Base-by-base conservation (phyloP, 1,140 invertebrate species). In the Trinorchestia longiramus region DNA sequence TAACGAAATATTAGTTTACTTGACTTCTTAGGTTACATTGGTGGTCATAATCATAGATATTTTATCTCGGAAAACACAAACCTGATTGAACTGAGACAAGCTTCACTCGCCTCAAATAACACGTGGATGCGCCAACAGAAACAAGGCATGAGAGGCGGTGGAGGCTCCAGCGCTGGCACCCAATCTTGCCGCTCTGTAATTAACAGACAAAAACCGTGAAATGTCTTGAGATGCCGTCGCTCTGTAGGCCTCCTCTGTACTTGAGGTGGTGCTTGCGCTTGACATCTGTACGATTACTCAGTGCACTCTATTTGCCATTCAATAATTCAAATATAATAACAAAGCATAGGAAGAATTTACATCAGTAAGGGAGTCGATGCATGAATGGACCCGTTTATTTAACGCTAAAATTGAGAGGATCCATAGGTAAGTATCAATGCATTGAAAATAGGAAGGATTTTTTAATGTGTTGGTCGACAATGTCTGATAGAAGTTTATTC, bases 191-290 rank as follows among this genome's bases (percentile, higher is more conserved):
- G 41, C 43, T 0, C 92, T 45, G 44, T 44, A 94, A 94, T 94
- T 94, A 94, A n/a, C 44, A 44, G 41, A 45, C 43, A 45, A 47
- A 94, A 94, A 8, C 43, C 92, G 92, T 45, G 92, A 94, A 94
- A 94, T 94, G 43, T 94, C 92, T 4, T 90, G 88, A 94, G 15
- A 28, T 42, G 36, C 43, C 92, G 40, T 44, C 44, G 92, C 44
- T 11, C 28, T 28, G 88, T 43, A 43, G 36, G 88, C 88, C 88
- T 77, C 15, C 62, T 77, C 62, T 77, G 62, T 77, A 28, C 28
- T 77, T 28, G 11, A 77, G 62, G 62, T 77, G 62, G 28, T 23
- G 15, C 62, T 77, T 28, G 36, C 62, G 62, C 62, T 77, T 11
- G 62, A 36, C 28, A 19, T 36, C 28, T 36, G 28, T 36, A 36